phyloP scores from a whole-genome alignment of 2,113 vertebrate species.

The Corynorhinus townsendii region DNA sequence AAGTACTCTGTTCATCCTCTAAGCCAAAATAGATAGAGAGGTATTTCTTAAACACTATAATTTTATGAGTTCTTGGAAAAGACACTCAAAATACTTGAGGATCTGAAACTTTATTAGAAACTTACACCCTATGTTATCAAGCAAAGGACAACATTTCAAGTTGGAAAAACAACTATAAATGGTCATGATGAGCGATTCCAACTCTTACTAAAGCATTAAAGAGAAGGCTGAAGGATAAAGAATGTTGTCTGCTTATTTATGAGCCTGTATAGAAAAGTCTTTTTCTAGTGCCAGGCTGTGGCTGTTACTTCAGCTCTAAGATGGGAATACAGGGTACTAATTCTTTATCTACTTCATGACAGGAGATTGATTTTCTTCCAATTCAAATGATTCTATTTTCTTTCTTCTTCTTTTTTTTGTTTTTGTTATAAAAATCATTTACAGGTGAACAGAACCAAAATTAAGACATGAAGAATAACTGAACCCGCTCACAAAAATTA shows the following conservation, averaged over 20 bases:
- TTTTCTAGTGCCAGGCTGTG: not conserved
- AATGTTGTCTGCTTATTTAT: not conserved
- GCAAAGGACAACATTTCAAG: not conserved
- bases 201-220: not conserved
- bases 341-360: not conserved
- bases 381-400: not conserved
- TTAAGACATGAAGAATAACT: slow-evolving; percentile 23
- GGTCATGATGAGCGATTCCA: not conserved
- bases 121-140: slow-evolving; percentile 19
- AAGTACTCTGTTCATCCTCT: slow-evolving; percentile 46
- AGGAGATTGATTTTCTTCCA: not conserved
- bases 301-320: not conserved
- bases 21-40: slow-evolving; percentile 28
- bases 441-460: slow-evolving; percentile 37
- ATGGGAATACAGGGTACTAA: not conserved
- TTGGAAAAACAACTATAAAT: slow-evolving; percentile 8
- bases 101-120: slow-evolving; percentile 35
- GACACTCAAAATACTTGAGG: slow-evolving; percentile 44
- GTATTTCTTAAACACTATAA: slow-evolving; percentile 22
- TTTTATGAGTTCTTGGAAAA: slow-evolving; percentile 51
- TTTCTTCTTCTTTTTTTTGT: not conserved
- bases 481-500: not conserved
- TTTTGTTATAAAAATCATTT: not conserved
- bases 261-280: not conserved
- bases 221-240: not conserved